Evolutionary conservation across 2,888 invertebrate species (phyloP).

Genomic region (Dasysyrphus albostriatus): DNA sequence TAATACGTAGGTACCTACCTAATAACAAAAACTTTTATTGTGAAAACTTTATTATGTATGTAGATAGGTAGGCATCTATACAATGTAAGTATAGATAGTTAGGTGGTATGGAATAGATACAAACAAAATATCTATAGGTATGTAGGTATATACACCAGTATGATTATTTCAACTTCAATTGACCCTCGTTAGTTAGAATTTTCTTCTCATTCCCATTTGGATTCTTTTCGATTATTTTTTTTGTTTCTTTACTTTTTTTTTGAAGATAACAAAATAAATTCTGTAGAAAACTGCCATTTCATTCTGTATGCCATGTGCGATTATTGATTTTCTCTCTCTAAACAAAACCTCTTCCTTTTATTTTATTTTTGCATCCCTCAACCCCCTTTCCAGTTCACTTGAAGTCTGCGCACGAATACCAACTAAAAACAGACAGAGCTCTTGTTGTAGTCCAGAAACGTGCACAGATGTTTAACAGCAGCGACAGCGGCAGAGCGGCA

Average conservation of each 20-base stretch:
- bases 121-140: not conserved
- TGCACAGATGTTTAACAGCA: constrained; percentile 56
- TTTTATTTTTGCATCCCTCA: constrained; percentile 32
- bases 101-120: too few species aligned
- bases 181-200: constrained; percentile 64
- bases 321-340: constrained; percentile 67
- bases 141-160: not conserved
- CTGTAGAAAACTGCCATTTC: constrained; percentile 25
- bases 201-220: constrained; percentile 40
- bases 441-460: constrained; percentile 57
- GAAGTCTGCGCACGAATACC: constrained; percentile 54
- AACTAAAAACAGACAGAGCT: constrained; percentile 50
- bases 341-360: constrained; percentile 46
- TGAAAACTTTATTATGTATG: constrained; percentile 11
- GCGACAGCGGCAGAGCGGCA: constrained; percentile 27
- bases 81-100: not conserved
- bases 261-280: constrained; percentile 32
- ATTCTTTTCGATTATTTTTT: constrained; percentile 25
- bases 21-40: constrained; percentile 7
- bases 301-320: constrained; percentile 46
- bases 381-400: constrained; percentile 29
- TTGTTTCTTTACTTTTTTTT: not conserved
- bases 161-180: constrained; percentile 58
- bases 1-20: not conserved
- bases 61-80: not conserved